Conservation (phyloP, 2,113 vertebrate species). For the Hylia prasina region DNA sequence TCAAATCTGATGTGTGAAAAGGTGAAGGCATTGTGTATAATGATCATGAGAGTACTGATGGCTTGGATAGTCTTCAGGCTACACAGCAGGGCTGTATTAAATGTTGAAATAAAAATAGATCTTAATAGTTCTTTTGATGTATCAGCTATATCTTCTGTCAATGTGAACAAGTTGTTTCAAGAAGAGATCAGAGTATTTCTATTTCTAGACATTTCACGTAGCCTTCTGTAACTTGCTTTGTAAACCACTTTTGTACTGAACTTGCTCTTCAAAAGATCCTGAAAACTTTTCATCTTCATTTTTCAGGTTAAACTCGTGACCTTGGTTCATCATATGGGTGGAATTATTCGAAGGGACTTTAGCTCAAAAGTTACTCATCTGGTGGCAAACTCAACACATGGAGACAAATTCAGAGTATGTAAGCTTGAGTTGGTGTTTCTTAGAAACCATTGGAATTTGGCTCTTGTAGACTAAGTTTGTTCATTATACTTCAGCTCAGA, state of each 20-base stretch:
- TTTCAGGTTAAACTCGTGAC: slow-evolving; percentile 90
- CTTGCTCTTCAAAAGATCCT: background rate
- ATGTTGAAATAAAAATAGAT: background rate
- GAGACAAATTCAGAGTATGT: slow-evolving; percentile 96
- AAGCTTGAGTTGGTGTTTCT: background rate
- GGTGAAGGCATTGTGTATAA: background rate
- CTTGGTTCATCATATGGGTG: slow-evolving; percentile 97
- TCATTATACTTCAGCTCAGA: background rate
- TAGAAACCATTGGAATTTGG: background rate
- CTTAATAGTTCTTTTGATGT: background rate
- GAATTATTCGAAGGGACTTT: slow-evolving; percentile 91
- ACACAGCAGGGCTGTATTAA: background rate
- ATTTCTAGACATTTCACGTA: background rate
- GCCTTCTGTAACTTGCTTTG: background rate
- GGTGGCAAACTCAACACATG: slow-evolving; percentile 90
- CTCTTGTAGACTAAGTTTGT: background rate
- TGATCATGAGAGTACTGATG: background rate
- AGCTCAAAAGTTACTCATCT: slow-evolving; percentile 96
- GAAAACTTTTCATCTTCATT: background rate
- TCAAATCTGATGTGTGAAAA: background rate
- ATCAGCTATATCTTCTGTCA: background rate
- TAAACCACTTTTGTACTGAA: background rate
- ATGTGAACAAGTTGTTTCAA: background rate
- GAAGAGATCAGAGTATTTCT: background rate
- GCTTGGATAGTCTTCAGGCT: background rate